These are phyloP conservation scores for Eupsittula cactorum DNA, from an alignment of 2,113 vertebrate genomes.

Conservation along the genomic window DNA sequence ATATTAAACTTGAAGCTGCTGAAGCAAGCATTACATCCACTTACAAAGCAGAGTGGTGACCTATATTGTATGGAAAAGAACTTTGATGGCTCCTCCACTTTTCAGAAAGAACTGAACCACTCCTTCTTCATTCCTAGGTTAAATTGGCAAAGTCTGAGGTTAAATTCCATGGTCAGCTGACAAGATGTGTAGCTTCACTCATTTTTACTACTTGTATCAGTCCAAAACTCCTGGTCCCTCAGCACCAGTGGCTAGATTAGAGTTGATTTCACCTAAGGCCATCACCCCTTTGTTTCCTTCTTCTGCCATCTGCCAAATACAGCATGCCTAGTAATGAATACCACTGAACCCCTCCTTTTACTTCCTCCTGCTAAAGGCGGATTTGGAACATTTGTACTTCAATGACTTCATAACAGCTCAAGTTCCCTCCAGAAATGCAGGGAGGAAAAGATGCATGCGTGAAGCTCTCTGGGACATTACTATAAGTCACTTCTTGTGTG, in stretches of 20 bases:
- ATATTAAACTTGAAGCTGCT: neutral
- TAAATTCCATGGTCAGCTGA: neutral
- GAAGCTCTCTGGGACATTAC: neutral
- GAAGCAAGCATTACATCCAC: neutral
- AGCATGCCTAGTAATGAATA: neutral
- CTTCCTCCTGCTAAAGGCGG: neutral
- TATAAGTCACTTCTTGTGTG: neutral
- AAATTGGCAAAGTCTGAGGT: neutral
- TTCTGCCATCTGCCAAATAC: neutral
- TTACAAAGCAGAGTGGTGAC: neutral
- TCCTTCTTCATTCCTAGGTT: neutral
- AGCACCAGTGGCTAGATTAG: neutral
- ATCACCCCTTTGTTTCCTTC: neutral
- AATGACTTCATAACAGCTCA: neutral
- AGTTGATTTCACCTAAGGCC: neutral
- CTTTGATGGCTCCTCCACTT: neutral
- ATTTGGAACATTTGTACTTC: neutral
- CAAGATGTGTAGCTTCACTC: neutral
- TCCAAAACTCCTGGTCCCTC: neutral
- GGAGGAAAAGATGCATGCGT: neutral
- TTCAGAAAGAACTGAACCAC: neutral
- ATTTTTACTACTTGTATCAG: neutral
- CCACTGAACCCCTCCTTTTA: neutral
- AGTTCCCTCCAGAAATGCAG: neutral
- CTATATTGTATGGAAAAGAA: neutral